Base-by-base conservation (phyloP, 2,888 invertebrate genomes). In the Oscheius sp. region DNA sequence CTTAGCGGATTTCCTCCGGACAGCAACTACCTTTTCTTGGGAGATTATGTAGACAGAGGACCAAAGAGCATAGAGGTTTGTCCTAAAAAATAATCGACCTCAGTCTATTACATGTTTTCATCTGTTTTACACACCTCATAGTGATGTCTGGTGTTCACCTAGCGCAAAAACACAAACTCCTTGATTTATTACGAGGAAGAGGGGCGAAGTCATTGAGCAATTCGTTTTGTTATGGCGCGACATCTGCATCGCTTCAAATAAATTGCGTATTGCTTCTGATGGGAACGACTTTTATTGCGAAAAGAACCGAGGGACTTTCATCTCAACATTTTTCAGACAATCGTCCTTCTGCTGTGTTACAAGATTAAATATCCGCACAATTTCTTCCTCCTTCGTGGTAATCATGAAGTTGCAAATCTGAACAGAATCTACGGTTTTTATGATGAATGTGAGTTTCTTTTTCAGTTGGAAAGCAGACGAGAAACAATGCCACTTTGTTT, bases 321-420 rank as follows among this genome's bases (percentile, higher is more conserved):
- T 48, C 15, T 10, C 15, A 8, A 8, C 37, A 2, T 53, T 53
- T 53, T 55, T 55, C 81, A 84, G 84, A 85, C 85, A 27, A 85
- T 85, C 70, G 76, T 82, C 46, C 76, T 85, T 37, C 69, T 85
- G 55, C 72, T 85, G 33, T 85, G 84, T 74, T 85, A 85, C 75
- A 85, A 85, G 75, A 78, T 85, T 73, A 85, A 85, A 72, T 84
- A 85, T 58, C 85, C 85, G 34, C 80, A 81, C 71, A 84, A 84
- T 75, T 83, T 85, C 70, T 85, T 85, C 76, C 75, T 85, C 42
- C 74, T 85, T 37, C 79, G 85, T 15, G 85, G 85, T 42, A 85
- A 85, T 73, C 85, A 85, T 74, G 85, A 85, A 72, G 82, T 84
- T 37, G 82, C 83, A 57, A 79, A 79, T 46, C 71, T 85, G 33